A percentile compares a stretch with the other conserved stretches of the same genome.
These are phyloP conservation scores for Cynopterus sphinx DNA, from an alignment of 2,797 vertebrate species.

Conservation along the genomic window DNA sequence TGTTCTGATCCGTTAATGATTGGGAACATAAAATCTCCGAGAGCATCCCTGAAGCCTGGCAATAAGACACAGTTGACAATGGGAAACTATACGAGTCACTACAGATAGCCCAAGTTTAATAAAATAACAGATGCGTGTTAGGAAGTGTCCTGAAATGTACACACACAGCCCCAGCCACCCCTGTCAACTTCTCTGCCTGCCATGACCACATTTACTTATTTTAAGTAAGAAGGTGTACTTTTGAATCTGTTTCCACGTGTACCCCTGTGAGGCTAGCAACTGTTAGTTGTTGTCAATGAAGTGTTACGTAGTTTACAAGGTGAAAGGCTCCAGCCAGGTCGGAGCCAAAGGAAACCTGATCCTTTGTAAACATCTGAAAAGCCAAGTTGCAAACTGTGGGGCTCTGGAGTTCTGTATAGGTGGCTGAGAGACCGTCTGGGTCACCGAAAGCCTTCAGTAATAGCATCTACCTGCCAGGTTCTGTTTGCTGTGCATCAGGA, in stretches of 20 bases:
- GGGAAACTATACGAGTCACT: not conserved
- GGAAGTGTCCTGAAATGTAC: not conserved
- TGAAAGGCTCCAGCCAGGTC: not conserved
- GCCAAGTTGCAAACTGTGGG: not conserved
- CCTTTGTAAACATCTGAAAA: conserved; percentile 4
- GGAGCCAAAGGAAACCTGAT: not conserved
- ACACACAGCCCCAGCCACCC: not conserved
- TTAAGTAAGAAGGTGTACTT: not conserved
- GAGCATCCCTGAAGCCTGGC: not conserved
- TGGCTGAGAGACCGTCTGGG: not conserved
- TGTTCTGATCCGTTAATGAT: not conserved
- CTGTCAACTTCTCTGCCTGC: not conserved
- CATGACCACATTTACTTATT: not conserved
- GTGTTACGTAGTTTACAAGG: not conserved
- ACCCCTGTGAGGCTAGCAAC: not conserved
- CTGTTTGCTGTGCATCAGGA: not conserved
- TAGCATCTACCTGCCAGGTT: not conserved
- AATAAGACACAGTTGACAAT: not conserved
- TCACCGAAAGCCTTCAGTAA: not conserved
- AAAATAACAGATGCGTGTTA: not conserved
- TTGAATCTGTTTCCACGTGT: not conserved
- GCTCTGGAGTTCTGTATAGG: not conserved
- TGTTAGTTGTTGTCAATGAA: not conserved
- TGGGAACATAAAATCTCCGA: not conserved
- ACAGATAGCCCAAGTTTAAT: not conserved